Base-by-base conservation (phyloP, 2,113 vertebrate species). In the Dryoscopus gambensis region DNA sequence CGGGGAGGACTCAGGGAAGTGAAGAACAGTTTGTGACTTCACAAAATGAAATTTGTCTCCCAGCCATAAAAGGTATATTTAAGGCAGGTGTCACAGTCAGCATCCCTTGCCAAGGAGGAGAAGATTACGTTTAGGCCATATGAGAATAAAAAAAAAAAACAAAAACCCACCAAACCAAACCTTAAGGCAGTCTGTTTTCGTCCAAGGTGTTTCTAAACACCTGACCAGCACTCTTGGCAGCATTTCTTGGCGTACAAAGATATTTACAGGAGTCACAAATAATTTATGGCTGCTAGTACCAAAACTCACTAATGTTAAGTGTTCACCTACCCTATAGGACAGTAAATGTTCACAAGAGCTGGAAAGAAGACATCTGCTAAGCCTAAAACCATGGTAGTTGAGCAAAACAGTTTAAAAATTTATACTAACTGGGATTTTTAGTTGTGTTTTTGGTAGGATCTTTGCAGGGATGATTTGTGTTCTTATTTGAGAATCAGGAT, bases 281-380 rank as follows among this genome's bases (percentile, higher is more conserved):
- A 88, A 88, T 77, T 90, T 88, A 86, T 60, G 19, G 18, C 52
- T 80, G 25, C 31, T 81, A 81, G 25, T 44, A 86, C 15, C 75
- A 87, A 89, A 90, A 63, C 35, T 80, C 52, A 86, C 71, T 64
- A 22, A 84, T 40, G 31, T 52, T 62, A 90, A 85, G 37, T 24
- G 49, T 35, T 88, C 64, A 88, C 33, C 76, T 91, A 60, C 56
- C 64, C 86, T 53, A 52, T 74, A 83, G 68, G 80, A 82, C 20
- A 22, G 64, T 75, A 84, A 93, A 89, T 89, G 79, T 95, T 96
- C 90, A 96, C 76, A 81, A 46, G 84, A 90, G 63, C 23, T 60
- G 25, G 39, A 83, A 94, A 86, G 59, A 86, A 60, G 86, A 82
- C 83, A 92, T 93, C 80, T 92, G 90, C 80, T 92, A 69, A 90